Conservation (phyloP, 2,113 vertebrate species). For the Kryptolebias marmoratus region DNA sequence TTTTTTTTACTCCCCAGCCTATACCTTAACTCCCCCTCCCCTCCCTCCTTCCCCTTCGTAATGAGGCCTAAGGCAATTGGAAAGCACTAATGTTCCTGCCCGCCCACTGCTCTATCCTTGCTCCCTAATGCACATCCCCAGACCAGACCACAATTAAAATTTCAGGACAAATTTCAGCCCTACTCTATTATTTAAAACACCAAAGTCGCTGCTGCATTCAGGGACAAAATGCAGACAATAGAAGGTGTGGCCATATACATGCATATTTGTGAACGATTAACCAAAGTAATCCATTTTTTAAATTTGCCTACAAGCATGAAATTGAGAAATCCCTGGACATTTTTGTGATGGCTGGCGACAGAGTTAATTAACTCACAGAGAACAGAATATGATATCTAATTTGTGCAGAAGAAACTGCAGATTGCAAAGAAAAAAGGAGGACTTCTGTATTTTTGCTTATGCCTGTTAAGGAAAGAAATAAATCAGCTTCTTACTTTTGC, state of each 20-base stretch:
- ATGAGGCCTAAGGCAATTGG: slow-evolving; percentile 55
- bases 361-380: slow-evolving; percentile 3
- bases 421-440: background rate
- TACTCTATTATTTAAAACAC: slow-evolving; percentile 78
- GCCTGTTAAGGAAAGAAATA: background rate
- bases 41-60: slow-evolving; percentile 26
- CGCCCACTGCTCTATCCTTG: slow-evolving; percentile 21
- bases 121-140: slow-evolving; percentile 75
- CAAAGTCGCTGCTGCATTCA: slow-evolving; percentile 50
- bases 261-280: background rate
- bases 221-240: slow-evolving; percentile 56
- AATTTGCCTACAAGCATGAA: slow-evolving; percentile 5
- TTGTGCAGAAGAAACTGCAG: background rate
- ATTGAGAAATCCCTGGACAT: slow-evolving; percentile 1
- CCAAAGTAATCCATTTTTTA: background rate
- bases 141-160: slow-evolving; percentile 81
- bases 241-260: slow-evolving; percentile 37
- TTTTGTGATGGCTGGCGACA: background rate
- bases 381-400: background rate
- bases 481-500: background rate
- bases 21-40: slow-evolving; percentile 2
- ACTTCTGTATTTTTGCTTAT: background rate
- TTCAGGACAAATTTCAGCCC: slow-evolving; percentile 74
- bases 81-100: slow-evolving; percentile 71
- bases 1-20: slow-evolving; percentile 1